These are phyloP conservation scores for Sturmia bella DNA, from an alignment of 2,888 invertebrate species.

Conservation along the genomic window DNA sequence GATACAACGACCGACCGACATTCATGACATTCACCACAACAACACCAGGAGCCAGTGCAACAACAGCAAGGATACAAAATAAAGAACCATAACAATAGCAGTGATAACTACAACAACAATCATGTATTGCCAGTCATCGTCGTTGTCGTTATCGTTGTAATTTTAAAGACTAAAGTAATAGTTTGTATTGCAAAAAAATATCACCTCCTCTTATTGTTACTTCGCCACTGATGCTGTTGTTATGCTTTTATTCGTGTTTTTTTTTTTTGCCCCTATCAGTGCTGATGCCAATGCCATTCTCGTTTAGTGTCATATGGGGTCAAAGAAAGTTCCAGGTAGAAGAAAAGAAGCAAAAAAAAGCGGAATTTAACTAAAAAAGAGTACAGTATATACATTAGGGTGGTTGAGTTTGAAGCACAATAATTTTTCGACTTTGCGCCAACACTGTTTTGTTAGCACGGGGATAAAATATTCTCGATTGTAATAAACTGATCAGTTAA, in stretches of 20 bases:
- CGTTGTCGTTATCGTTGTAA: slow-evolving; percentile 34
- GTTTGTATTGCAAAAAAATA: slow-evolving; percentile 36
- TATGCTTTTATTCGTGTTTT: background rate
- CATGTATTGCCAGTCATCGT: slow-evolving; percentile 3
- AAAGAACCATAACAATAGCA: slow-evolving; percentile 10
- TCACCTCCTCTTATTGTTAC: slow-evolving; percentile 7
- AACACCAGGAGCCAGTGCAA: slow-evolving; percentile 1
- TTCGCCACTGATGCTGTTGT: slow-evolving; percentile 20
- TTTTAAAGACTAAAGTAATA: slow-evolving; percentile 48
- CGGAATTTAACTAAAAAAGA: background rate
- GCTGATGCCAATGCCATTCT: slow-evolving; percentile 11
- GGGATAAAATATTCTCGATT: too few species aligned
- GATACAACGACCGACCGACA: slow-evolving; percentile 1
- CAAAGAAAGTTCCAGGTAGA: slow-evolving; percentile 6
- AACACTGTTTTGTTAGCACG: too few species aligned
- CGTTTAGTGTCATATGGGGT: slow-evolving; percentile 47
- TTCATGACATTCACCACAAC: too few species aligned
- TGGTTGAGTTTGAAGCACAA: too few species aligned
- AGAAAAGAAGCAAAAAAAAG: background rate
- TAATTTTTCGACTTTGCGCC: too few species aligned
- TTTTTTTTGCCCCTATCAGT: background rate
- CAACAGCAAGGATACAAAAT: background rate
- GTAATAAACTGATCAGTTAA: too few species aligned
- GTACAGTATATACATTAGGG: background rate
- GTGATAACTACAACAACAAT: slow-evolving; percentile 8